Base-by-base conservation (phyloP, 1,140 invertebrate genomes). In the Gonatopus flavifemur region DNA sequence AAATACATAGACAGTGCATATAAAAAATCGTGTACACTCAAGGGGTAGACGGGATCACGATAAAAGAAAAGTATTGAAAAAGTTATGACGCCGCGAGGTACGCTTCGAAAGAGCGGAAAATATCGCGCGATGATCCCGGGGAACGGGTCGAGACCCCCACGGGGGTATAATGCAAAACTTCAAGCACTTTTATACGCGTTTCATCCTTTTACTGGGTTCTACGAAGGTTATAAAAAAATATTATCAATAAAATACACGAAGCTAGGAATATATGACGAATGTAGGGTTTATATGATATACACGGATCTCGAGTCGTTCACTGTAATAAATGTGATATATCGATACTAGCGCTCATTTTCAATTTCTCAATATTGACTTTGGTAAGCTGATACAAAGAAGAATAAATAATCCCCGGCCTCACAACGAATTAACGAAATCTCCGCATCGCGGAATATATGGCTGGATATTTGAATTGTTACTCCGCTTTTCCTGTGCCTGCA, bases 191-290 rank as follows among this genome's bases (percentile, higher is more conserved):
- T 6, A 22, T 21, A 3, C 4, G 15, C 22, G 46, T 50, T 41
- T 32, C 36, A 25, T 32, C 24, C 19, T 50, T 59, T 45, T 45
- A 41, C n/a, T n/a, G n/a, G 37, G 19, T 32, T 24, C 8, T 18
- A 35, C 42, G 42, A 50, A 50, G 42, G 30, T 32, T 28, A 47
- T 44, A 54, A 50, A 55, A 51, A 48, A 13, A 43, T 40, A 49
- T 50, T 50, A 45, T 51, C 52, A 37, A 59, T 58, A 58, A 58
- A 59, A 54, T 46, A 46, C 37, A n/a, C 19, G 18, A 48, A 24
- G 18, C 13, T 44, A 22, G 31, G 30, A 41, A 33, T 53, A 49
- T 12, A 22, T 36, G 21, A 16, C 35, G 15, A 12, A 15, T 6
- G 10, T 41, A 31, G 46, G 30, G 31, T 19, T 38, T 32, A 19